A percentile compares a stretch with the other conserved stretches of the same genome.
Evolutionary conservation across 1,140 invertebrate species (phyloP).

Genomic region (Leptinotarsa lineolata): DNA sequence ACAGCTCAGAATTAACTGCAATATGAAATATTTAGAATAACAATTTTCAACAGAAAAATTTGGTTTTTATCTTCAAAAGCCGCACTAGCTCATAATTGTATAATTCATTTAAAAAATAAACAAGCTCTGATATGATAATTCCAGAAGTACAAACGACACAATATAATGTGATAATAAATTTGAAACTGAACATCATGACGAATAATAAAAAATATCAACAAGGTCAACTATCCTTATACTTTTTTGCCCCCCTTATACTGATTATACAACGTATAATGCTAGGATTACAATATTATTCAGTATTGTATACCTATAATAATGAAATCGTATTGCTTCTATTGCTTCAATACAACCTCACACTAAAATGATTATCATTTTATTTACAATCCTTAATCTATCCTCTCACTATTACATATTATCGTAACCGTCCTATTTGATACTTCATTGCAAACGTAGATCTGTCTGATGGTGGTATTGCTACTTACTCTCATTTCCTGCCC

Average conservation of each 20-base stretch:
- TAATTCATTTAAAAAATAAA: no score
- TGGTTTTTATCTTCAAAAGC: no score
- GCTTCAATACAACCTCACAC: constrained; percentile 49
- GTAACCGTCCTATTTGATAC: constrained; percentile 10
- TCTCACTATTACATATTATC: constrained; percentile 46
- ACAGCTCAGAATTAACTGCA: no score
- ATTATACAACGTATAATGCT: constrained; percentile 42
- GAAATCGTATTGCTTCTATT: constrained; percentile 52
- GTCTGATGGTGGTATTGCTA: constrained; percentile 35
- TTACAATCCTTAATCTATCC: constrained; percentile 46
- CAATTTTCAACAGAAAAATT: no score
- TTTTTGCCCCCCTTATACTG: constrained; percentile 7
- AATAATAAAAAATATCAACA: no score
- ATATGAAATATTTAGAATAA: no score
- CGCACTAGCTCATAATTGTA: no score
- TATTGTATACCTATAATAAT: constrained; percentile 45
- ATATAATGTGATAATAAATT: no score
- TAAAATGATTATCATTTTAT: constrained; percentile 52
- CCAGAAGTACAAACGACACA: no score
- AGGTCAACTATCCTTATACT: neutral
- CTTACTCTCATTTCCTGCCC: constrained; percentile 28
- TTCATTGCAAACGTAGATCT: constrained; percentile 10
- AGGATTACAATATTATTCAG: constrained; percentile 47
- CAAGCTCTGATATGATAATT: no score
- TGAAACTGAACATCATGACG: no score